Base-by-base conservation (phyloP, 2,113 vertebrate species). In the Silurus asotus region DNA sequence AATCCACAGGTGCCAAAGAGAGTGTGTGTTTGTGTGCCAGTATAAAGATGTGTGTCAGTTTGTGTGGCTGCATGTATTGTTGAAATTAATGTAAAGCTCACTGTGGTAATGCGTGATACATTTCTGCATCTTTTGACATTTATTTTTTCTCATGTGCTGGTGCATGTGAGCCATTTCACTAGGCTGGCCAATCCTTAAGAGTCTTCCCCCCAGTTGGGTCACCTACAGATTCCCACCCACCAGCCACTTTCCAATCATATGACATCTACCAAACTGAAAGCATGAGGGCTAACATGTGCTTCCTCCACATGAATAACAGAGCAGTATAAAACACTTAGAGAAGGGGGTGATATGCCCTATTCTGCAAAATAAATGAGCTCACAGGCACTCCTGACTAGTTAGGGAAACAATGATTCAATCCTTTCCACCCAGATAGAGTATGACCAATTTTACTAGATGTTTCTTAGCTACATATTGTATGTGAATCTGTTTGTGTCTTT, bases 91-190 rank as follows among this genome's bases (percentile, higher is more conserved):
- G 67, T 74, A 59, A 83, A 74, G 23, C 28, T 83, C 64, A 56
- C 20, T 17, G 56, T 3, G 17, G 37, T 20, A 45, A 81, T 65
- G 48, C 37, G 25, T 55, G 13, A 55, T 55, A 8, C 61, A 13
- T n/a, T 81, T 81, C 64, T 5, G 65, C 20, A 69, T 53, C 25
- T 82, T 25, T 69, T 55, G 81, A 53, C 64, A 82, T 82, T 82
- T 82, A 82, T 45, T 15, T 53, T 67, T 67, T 82, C 49, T 78
- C 76, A 78, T 37, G 28, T 79, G 56, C 8, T 23, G n/a, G 76
- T 19, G 28, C 9, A 56, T 69, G 75, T 4, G 25, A 56, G 25
- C 48, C 25, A 45, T 51, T 55, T 11, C 23, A 23, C 48, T 76
- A 14, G 45, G 6, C 62, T 64, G 25, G 53, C 8, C 20, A 56